Percentiles rank a stretch among this genome's conserved stretches.
Conservation (phyloP, 2,888 invertebrate genomes). For the Eledona agricola region DNA sequence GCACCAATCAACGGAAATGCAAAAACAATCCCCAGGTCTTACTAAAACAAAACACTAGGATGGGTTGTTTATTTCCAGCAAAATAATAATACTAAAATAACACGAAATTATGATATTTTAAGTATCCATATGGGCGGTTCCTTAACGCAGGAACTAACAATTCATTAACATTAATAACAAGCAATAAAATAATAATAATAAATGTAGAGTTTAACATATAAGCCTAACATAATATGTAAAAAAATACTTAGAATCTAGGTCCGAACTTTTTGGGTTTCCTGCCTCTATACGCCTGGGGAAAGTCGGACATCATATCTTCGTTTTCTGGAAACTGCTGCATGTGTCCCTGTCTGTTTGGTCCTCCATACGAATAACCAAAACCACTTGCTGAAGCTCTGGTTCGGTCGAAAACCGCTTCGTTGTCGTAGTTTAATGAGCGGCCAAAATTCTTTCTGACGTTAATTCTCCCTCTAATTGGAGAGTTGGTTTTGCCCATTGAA, state of each 20-base stretch:
- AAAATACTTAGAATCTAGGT: constrained; percentile 13
- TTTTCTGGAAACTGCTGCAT: constrained; percentile 4
- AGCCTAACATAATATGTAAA: neutral
- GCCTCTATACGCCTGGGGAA: neutral
- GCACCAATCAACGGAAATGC: constrained; percentile 1
- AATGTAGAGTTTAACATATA: too few species aligned
- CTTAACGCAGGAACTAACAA: too few species aligned
- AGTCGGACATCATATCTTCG: constrained; percentile 5
- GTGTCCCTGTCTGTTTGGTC: neutral
- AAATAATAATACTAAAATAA: too few species aligned
- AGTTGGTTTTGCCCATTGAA: too few species aligned
- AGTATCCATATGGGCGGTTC: too few species aligned
- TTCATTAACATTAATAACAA: too few species aligned
- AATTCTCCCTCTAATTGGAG: too few species aligned
- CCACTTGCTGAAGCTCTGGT: neutral
- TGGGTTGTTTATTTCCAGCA: constrained; percentile 14
- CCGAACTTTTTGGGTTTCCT: constrained; percentile 1
- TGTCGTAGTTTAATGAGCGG: too few species aligned
- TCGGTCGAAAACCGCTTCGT: neutral
- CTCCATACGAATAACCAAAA: too few species aligned
- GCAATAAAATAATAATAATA: too few species aligned
- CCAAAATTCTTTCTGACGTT: too few species aligned
- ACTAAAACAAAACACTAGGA: constrained; percentile 4
- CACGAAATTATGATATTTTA: too few species aligned
- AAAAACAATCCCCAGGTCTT: neutral